Evolutionary conservation across 2,113 vertebrate genomes (phyloP), one percentile per base, ranked within the genome.

Genomic region (Laterallus jamaicensis): DNA sequence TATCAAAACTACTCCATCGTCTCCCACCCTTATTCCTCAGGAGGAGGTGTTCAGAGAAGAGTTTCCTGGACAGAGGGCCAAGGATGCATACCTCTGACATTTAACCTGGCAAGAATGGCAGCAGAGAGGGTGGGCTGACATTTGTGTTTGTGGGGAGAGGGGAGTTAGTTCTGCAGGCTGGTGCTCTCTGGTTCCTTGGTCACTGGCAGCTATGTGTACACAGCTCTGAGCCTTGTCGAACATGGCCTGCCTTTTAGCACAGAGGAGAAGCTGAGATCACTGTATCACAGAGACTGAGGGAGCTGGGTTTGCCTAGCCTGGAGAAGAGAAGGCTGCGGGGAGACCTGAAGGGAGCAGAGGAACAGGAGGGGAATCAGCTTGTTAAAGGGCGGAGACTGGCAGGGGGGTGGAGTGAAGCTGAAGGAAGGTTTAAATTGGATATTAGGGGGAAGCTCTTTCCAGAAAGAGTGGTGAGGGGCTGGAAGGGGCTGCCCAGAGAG

Each of bases 101-200:
- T 50, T 22, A 20, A 21, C 62, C 12, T 19, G 52, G 6, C 28
- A 79, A 6, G 24, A 68, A 24, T 10, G 58, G 35, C 58, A 47
- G 6, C 11, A 37, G 74, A 35, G 19, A 47, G 22, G 40, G 14
- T 2, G 44, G 21, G 5, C 13, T 0, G 1, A 5, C 8, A 2
- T 28, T 47, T 0, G 0, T 56, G 47, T 28, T 24, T 7, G 29
- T 14, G 32, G 35, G 35, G 15, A 22, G 63, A 32, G 22, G 25
- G 4, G 32, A 83, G 54, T 29, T 47, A 16, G n/a, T 71, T 44
- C 44, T 17, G 15, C 35, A 20, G 50, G 54, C 10, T 11, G 10
- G 50, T 15, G 7, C 60, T 62, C 17, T 52, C 75, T 25, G 35
- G 3, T 76, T 74, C 77, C 42, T 31, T 31, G 73, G 13, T 70